Conservation (phyloP, 2,888 invertebrate genomes). For the Coleophora deauratella region DNA sequence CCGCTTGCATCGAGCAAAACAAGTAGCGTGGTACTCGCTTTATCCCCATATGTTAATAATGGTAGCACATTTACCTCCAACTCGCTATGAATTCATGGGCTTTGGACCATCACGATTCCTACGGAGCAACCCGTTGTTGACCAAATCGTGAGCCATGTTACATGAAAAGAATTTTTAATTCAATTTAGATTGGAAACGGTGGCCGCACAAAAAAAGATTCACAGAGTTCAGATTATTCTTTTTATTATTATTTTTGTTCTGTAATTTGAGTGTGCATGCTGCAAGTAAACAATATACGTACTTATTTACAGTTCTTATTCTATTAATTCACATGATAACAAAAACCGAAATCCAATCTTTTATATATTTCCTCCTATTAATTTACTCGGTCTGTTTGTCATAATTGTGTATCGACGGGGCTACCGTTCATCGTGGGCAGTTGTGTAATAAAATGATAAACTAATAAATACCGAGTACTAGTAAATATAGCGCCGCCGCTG, state of each 20-base stretch:
- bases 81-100: too few relatives aligned
- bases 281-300: too few relatives aligned
- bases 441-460: too few relatives aligned
- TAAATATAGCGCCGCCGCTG: slow-evolving; percentile 1
- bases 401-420: slow-evolving; percentile 16
- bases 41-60: too few relatives aligned
- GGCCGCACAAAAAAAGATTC: slow-evolving; percentile 23
- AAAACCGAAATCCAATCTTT: slow-evolving; percentile 19
- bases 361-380: slow-evolving; percentile 9
- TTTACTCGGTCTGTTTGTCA: slow-evolving; percentile 17
- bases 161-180: slow-evolving; percentile 31
- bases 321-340: slow-evolving; percentile 19
- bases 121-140: slow-evolving; percentile 28
- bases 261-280: too few relatives aligned
- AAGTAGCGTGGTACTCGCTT: too few relatives aligned
- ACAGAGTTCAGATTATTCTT: too few relatives aligned
- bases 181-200: slow-evolving; percentile 29
- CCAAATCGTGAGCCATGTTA: slow-evolving; percentile 33
- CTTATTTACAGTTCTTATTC: too few relatives aligned
- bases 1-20: too few relatives aligned
- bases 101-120: slow-evolving; percentile 39
- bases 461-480: too few relatives aligned
- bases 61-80: too few relatives aligned
- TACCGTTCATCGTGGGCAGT: slow-evolving; percentile 13
- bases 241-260: too few relatives aligned